phyloP scores from a whole-genome alignment of 2,888 invertebrate species.

The Hedychridium roseum region DNA sequence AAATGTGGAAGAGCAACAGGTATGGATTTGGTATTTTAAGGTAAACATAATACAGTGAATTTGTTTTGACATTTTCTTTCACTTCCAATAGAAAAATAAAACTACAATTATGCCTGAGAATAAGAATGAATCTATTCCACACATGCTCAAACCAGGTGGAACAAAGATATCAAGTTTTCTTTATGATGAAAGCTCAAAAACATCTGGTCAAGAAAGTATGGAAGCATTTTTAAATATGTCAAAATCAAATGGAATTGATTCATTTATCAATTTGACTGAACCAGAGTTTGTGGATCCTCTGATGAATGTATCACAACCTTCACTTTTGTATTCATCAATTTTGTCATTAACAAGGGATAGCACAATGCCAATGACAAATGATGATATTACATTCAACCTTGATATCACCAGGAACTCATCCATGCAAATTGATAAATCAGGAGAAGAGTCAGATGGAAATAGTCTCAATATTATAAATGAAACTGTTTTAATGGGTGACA shows the following conservation, averaged over 20 bases:
- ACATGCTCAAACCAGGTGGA: conserved; percentile 44
- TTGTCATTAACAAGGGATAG: conserved; percentile 10
- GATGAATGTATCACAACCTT: conserved; percentile 56
- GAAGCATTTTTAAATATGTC: conserved; percentile 56
- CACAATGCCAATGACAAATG: conserved; percentile 3
- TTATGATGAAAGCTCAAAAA: conserved; percentile 16
- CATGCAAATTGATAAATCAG: conserved; percentile 1
- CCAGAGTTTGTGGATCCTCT: conserved; percentile 51
- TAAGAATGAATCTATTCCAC: conserved; percentile 42
- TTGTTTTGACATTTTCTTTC: conserved; percentile 6
- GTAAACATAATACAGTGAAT: conserved; percentile 1
- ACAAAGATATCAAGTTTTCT: conserved; percentile 10
- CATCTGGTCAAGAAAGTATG: conserved; percentile 54
- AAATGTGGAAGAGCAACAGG: conserved; percentile 11
- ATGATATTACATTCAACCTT: conserved; percentile 9
- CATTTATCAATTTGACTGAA: conserved; percentile 54
- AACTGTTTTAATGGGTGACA: conserved; percentile 21
- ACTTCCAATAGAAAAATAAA: conserved; percentile 19
- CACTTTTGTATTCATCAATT: conserved; percentile 49
- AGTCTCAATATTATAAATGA: conserved; percentile 16
- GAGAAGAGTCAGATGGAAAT: conserved; percentile 4
- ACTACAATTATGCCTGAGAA: conserved; percentile 3
- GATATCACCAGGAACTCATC: neutral
- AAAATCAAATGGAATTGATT: conserved; percentile 54
- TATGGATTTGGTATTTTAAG: neutral